Evolutionary conservation across 2,113 vertebrate genomes (phyloP).

Genomic region (Pterocles burchelli): DNA sequence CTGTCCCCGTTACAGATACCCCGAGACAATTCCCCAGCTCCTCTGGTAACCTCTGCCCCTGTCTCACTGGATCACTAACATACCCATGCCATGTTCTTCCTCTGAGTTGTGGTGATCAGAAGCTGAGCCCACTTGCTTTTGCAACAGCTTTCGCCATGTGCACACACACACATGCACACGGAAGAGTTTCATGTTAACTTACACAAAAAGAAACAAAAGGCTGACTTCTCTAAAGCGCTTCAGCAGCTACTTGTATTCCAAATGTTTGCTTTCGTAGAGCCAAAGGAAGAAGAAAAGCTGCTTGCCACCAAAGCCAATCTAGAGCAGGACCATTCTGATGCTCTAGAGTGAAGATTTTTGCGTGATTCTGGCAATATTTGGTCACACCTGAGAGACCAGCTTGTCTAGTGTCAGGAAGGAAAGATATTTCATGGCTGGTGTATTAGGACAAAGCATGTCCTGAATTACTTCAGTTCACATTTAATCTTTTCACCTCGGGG

Average conservation of each 20-base stretch:
- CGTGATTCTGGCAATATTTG: not conserved
- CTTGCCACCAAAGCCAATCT: not conserved
- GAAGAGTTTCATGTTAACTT: not conserved
- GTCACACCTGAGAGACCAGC: not conserved
- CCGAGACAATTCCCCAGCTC: not conserved
- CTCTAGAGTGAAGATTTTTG: not conserved
- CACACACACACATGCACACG: not conserved
- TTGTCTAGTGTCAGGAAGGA: not conserved
- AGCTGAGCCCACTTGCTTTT: not conserved
- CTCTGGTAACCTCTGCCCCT: not conserved
- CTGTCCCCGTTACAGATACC: not conserved
- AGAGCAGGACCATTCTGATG: not conserved
- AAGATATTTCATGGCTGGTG: not conserved
- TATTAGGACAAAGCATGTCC: constrained; percentile 3
- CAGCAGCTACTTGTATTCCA: not conserved
- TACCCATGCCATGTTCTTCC: not conserved
- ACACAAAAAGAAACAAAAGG: too few relatives aligned
- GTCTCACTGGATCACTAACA: not conserved
- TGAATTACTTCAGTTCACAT: not conserved
- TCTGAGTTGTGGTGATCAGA: not conserved
- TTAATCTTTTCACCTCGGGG: not conserved
- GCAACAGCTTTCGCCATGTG: not conserved
- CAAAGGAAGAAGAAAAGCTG: not conserved
- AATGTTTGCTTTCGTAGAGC: not conserved
- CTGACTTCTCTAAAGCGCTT: not conserved